Evolutionary conservation across 2,888 invertebrate species (phyloP).

Genomic region (Nephrotoma appendiculata): DNA sequence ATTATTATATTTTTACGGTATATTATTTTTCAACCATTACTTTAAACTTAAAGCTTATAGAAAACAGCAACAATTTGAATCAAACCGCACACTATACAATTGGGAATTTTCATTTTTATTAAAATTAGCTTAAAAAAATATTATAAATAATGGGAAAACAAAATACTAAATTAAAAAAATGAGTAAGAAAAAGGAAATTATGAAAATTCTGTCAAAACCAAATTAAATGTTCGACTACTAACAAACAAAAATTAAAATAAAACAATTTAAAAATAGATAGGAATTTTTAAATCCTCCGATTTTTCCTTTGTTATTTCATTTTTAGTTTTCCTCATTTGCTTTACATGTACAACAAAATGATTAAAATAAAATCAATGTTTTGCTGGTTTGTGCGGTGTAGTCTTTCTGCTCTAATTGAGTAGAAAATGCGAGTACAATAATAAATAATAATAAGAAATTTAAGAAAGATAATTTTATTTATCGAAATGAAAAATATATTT

Average conservation of each 20-base stretch:
- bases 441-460: neutral
- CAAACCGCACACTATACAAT: neutral
- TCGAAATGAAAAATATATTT: neutral
- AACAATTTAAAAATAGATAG: neutral
- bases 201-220: neutral
- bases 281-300: neutral
- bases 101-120: neutral
- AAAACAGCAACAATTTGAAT: neutral
- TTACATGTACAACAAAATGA: neutral
- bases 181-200: neutral
- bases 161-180: neutral
- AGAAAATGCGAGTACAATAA: neutral
- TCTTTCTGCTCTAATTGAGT: neutral
- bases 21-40: neutral
- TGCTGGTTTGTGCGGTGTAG: neutral
- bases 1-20: too few relatives aligned
- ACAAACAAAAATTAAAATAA: neutral
- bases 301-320: neutral
- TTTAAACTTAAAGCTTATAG: neutral
- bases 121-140: neutral
- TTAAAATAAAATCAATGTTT: neutral
- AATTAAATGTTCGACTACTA: neutral
- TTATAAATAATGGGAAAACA: neutral
- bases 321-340: neutral
- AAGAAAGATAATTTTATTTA: neutral